Conservation (phyloP, 2,113 vertebrate species). For the Channa maculata region DNA sequence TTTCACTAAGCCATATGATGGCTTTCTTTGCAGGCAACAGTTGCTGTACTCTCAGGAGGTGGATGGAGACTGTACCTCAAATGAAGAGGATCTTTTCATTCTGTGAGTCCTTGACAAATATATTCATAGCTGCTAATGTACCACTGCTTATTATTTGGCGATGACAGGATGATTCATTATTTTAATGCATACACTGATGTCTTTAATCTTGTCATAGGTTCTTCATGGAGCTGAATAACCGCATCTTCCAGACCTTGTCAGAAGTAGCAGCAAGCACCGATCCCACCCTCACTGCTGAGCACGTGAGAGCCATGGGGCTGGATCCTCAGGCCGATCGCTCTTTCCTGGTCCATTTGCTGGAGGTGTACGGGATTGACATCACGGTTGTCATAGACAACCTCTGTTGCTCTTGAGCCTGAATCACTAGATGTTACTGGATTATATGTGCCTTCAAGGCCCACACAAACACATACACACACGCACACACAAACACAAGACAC, state of each 20-base stretch:
- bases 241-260: slow-evolving; percentile 95
- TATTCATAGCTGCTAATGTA: not conserved
- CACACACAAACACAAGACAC: slow-evolving; percentile 45
- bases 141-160: not conserved
- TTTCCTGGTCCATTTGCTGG: slow-evolving; percentile 95
- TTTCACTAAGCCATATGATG: not conserved
- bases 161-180: not conserved
- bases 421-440: slow-evolving; percentile 35
- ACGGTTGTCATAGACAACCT: slow-evolving; percentile 97
- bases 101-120: slow-evolving; percentile 86
- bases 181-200: not conserved
- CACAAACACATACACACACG: slow-evolving; percentile 35
- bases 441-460: slow-evolving; percentile 56
- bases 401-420: slow-evolving; percentile 90
- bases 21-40: slow-evolving; percentile 87
- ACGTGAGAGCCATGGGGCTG: slow-evolving; percentile 95
- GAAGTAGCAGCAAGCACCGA: slow-evolving; percentile 93
- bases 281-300: slow-evolving; percentile 93
- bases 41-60: slow-evolving; percentile 97
- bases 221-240: slow-evolving; percentile 98
- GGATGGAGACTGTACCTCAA: slow-evolving; percentile 90
- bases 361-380: slow-evolving; percentile 94
- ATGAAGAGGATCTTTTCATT: slow-evolving; percentile 98
- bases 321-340: slow-evolving; percentile 94
- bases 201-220: slow-evolving; percentile 83